Evolutionary conservation across 2,113 vertebrate species (phyloP), one percentile per base, ranked within the genome.

Genomic region (Eudyptes chrysolophus): DNA sequence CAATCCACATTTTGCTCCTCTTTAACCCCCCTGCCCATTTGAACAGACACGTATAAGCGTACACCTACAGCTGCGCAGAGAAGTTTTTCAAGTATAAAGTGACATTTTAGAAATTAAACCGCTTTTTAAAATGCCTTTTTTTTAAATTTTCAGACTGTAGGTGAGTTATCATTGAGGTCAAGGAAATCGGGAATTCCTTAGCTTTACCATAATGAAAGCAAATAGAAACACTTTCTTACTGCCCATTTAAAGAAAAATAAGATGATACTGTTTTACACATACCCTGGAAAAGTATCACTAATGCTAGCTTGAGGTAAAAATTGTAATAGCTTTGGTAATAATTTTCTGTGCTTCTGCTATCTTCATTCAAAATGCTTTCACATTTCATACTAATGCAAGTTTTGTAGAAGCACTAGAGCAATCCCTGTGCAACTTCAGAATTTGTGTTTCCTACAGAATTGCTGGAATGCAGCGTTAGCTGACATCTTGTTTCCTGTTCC

Each of bases 11-110:
- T 58, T 66, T 34, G n/a, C 34, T 62, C 32, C 49, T 62, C 29
- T 42, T 71, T 49, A 13, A 54, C 7, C 4, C 11, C 13, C 0
- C 18, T 11, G 0, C 9, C 64, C 52, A 3, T 8, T 12, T 1
- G 54, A 82, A 24, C 29, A 70, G 19, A 29, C 5, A 2, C 0
- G 0, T 18, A 32, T 8, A 77, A 61, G 4, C 40, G 13, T 7
- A 72, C 16, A 9, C 55, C 69, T 17, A 27, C 30, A 9, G 48
- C 62, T 30, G 54, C 2, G 0, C 25, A 27, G 52, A n/a, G 13
- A 52, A n/a, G 11, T 19, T 85, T 79, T 52, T 51, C 44, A 55
- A 58, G 52, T 25, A 40, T 24, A 55, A 79, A 79, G 66, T 26
- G 29, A 38, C 75, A 29, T 80, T 88, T 83, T 16, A 52, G 38